A percentile compares a stretch with the other conserved stretches of the same genome.
Conservation (phyloP, 1,140 invertebrate species). For the Bilobella aurantiaca region DNA sequence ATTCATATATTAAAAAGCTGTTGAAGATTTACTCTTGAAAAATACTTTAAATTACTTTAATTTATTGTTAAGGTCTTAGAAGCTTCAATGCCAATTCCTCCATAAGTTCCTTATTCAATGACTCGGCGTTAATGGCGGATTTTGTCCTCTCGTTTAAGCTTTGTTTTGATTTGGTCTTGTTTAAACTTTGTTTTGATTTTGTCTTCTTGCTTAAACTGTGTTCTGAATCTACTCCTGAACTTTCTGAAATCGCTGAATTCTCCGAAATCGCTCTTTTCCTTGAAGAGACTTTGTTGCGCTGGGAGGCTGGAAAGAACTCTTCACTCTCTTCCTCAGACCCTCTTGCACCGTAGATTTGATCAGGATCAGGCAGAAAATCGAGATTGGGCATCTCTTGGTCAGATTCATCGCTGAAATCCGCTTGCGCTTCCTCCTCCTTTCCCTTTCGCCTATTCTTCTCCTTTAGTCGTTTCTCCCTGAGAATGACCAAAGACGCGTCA, state of each 20-base stretch:
- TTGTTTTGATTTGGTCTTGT: too few species aligned
- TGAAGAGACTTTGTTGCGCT: too few species aligned
- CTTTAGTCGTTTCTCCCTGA: slow-evolving; percentile 46
- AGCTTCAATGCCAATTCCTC: slow-evolving; percentile 30
- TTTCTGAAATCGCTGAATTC: neutral
- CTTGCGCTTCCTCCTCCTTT: slow-evolving; percentile 43
- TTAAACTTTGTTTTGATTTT: neutral
- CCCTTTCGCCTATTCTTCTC: slow-evolving; percentile 30
- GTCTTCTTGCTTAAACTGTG: neutral
- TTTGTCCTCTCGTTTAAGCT: too few species aligned
- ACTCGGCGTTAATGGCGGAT: neutral
- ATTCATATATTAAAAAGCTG: too few species aligned
- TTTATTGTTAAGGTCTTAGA: too few species aligned
- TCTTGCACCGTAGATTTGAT: slow-evolving; percentile 55
- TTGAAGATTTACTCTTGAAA: too few species aligned
- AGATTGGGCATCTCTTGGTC: slow-evolving; percentile 56
- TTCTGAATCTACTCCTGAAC: neutral
- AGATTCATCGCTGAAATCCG: slow-evolving; percentile 38
- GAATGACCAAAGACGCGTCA: slow-evolving; percentile 21
- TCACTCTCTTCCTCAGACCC: slow-evolving; percentile 35
- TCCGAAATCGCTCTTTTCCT: too few species aligned
- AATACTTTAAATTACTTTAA: too few species aligned
- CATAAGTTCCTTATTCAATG: slow-evolving; percentile 16
- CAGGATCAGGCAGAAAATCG: slow-evolving; percentile 72
- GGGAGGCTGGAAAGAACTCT: neutral